Evolutionary conservation across 2,797 vertebrate species (phyloP).

Genomic region (Hyperoplus lanceolatus): DNA sequence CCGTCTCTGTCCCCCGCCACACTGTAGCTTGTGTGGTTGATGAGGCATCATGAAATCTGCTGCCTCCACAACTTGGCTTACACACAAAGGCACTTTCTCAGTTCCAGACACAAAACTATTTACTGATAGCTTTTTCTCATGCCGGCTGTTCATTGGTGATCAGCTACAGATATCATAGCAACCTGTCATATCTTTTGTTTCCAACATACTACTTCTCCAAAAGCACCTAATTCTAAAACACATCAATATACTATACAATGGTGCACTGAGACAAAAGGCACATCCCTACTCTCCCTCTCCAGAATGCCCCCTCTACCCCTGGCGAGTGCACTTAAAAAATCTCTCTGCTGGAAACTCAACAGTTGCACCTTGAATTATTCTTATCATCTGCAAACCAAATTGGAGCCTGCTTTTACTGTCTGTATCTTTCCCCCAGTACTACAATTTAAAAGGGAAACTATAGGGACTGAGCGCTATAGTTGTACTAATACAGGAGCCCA

Average conservation of each 20-base stretch:
- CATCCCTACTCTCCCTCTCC: conserved; percentile 9
- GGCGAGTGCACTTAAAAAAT: conserved; percentile 31
- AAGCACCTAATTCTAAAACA: conserved; percentile 30
- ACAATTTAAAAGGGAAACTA: conserved; percentile 52
- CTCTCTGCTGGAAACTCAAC: conserved; percentile 34
- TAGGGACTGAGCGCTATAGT: conserved; percentile 41
- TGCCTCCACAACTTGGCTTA: conserved; percentile 63
- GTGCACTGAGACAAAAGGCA: conserved; percentile 46
- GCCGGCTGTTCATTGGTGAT: conserved; percentile 5
- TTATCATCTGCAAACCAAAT: conserved; percentile 61
- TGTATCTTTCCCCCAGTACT: conserved; percentile 4
- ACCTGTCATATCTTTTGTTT: conserved; percentile 44
- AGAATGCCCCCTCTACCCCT: not conserved
- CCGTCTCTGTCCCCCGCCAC: conserved; percentile 30
- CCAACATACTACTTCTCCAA: conserved; percentile 26
- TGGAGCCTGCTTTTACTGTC: conserved; percentile 16
- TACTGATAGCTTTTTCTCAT: conserved; percentile 56
- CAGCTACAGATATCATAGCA: conserved; percentile 25
- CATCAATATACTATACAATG: conserved; percentile 34
- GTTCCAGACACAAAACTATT: conserved; percentile 68
- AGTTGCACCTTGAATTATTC: conserved; percentile 48
- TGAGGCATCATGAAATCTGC: conserved; percentile 64
- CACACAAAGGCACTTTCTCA: conserved; percentile 69
- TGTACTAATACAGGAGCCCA: conserved; percentile 57
- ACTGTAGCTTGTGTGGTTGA: conserved; percentile 54